Base-by-base conservation (phyloP, 2,888 invertebrate species). In the Hedya salicella region DNA sequence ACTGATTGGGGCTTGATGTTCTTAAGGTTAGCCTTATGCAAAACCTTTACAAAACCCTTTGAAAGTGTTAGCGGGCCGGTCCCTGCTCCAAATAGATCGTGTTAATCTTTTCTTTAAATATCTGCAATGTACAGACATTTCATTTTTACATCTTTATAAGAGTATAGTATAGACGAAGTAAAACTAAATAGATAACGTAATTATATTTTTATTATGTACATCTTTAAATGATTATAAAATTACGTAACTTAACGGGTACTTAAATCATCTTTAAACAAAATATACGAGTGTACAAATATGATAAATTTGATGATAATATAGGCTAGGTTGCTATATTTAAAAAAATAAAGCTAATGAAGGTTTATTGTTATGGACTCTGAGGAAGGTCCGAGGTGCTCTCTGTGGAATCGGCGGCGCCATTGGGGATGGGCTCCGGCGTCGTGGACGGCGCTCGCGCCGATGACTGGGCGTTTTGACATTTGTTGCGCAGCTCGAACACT, bases 401-500 rank as follows among this genome's bases (percentile, higher is more conserved):
- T 0, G 84, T 82, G 30, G 88, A 86, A 65, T 88, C 87, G 0
- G 80, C 80, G 17, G 86, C 82, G 21, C 92, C 91, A 63, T 91
- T 92, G 8, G 86, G 76, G 4, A 89, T 71, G 1, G 85, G 75
- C 46, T 89, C 87, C 49, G 83, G 83, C 11, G 82, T 86, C 11
- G 76, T 83, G 0, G 85, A 79, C 16, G 76, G 73, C 14, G 78
- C 78, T 69, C 85, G 81, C 16, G 75, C 67, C 19, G 77, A 71
- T 0, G 78, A 70, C 2, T 92, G 82, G 6, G 81, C 79, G 68
- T 93, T 93, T 74, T 95, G 93, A 68, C 93, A 93, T 86, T 96
- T 96, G 77, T 95, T 95, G 54, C 96, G 94, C 62, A 97, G 85
- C 82, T 98, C 98, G 88, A 99, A 98, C 19, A 99, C 98, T 88